phyloP scores from a whole-genome alignment of 2,797 vertebrate genomes.

The Xenentodon cancila region DNA sequence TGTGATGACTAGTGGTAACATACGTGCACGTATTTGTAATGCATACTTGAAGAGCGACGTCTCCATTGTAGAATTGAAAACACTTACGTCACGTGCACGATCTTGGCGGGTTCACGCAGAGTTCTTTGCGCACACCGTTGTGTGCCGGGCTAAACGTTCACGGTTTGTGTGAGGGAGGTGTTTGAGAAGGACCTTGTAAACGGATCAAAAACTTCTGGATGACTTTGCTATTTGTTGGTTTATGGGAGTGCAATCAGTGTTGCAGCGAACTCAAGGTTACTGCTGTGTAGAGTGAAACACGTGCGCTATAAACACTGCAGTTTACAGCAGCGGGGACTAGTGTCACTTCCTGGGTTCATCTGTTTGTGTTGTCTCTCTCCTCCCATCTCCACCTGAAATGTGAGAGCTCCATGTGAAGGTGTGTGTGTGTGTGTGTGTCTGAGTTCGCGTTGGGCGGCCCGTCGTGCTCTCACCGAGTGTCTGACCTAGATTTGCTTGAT shows the following conservation, averaged over 20 bases:
- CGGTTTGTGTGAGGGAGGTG: conserved; percentile 11
- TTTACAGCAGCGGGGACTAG: conserved; percentile 2
- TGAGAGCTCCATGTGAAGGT: conserved; percentile 34
- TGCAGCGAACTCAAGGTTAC: neutral
- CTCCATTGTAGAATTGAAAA: conserved; percentile 21
- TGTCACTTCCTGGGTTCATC: conserved; percentile 9
- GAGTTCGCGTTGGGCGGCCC: neutral
- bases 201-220: neutral
- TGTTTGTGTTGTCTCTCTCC: conserved; percentile 10
- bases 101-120: conserved; percentile 37
- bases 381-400: conserved; percentile 16
- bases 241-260: conserved; percentile 22
- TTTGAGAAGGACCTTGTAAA: conserved; percentile 16
- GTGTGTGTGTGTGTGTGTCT: neutral
- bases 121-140: neutral
- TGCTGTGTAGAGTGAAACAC: conserved; percentile 12
- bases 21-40: neutral
- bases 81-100: conserved; percentile 7
- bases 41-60: conserved; percentile 23
- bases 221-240: conserved; percentile 19
- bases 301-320: conserved; percentile 27
- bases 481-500: conserved; percentile 1
- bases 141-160: neutral
- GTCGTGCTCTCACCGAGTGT: neutral
- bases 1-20: no score